phyloP scores from a whole-genome alignment of 2,888 invertebrate species.

The Drosophila acutilabella region DNA sequence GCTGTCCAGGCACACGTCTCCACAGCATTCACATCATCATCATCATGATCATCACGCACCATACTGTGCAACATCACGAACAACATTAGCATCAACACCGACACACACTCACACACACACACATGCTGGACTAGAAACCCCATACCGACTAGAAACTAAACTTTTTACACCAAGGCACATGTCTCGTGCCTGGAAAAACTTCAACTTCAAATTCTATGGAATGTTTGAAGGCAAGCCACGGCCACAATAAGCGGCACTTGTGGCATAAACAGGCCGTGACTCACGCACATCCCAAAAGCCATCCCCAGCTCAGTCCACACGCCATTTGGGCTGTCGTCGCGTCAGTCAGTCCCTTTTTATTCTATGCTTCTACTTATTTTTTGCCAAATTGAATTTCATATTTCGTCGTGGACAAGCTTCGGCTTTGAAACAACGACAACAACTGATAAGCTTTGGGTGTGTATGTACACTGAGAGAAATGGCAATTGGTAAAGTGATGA shows the following conservation, averaged over 20 bases:
- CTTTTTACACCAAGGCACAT: conserved; percentile 41
- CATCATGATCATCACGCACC: conserved; percentile 39
- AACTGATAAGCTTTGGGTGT: conserved; percentile 37
- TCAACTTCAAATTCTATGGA: conserved; percentile 52
- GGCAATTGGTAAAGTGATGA: neutral
- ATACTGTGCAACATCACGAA: conserved; percentile 71
- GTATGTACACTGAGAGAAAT: conserved; percentile 1
- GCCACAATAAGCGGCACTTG: conserved; percentile 74
- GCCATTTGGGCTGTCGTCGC: neutral
- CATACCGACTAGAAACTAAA: conserved; percentile 59
- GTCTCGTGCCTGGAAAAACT: neutral
- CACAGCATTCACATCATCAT: conserved; percentile 33
- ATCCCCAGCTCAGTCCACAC: conserved; percentile 33
- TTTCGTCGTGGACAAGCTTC: conserved; percentile 46
- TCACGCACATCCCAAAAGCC: conserved; percentile 34
- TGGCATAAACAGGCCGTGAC: conserved; percentile 65
- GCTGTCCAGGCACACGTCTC: conserved; percentile 57
- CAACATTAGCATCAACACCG: conserved; percentile 62
- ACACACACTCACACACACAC: conserved; percentile 19
- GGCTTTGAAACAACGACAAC: conserved; percentile 17
- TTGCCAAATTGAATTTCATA: conserved; percentile 73
- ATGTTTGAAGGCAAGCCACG: conserved; percentile 54
- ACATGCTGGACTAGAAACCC: conserved; percentile 25
- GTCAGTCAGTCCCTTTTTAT: conserved; percentile 37
- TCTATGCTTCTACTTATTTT: conserved; percentile 9